Conservation (phyloP, 2,888 invertebrate species). For the Oligia strigilis region DNA sequence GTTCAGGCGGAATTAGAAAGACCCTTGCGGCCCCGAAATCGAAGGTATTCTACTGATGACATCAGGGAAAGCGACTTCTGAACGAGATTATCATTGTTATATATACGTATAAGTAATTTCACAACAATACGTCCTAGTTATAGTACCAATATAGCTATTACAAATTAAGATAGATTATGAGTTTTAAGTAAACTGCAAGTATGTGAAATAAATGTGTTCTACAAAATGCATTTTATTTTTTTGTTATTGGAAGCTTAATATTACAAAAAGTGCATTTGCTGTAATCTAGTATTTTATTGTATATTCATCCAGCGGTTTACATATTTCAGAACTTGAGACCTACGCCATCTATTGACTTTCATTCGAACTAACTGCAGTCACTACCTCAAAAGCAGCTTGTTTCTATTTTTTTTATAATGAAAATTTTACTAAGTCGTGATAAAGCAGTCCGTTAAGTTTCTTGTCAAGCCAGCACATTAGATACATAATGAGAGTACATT, state of each 20-base stretch:
- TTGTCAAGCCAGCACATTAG: background rate
- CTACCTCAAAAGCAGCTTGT: too few relatives aligned
- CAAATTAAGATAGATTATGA: conserved; percentile 36
- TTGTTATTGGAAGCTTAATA: background rate
- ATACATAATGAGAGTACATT: background rate
- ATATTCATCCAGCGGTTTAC: background rate
- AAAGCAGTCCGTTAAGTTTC: background rate
- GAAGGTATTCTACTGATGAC: conserved; percentile 82
- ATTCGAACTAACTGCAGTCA: background rate
- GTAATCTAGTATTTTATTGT: background rate
- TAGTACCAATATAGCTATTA: background rate
- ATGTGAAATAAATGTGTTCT: conserved; percentile 37
- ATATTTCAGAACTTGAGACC: background rate
- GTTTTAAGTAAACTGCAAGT: conserved; percentile 28
- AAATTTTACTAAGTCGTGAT: background rate
- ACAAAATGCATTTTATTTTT: background rate
- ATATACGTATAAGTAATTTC: conserved; percentile 19
- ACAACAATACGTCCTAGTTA: conserved; percentile 9
- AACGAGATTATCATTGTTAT: conserved; percentile 50
- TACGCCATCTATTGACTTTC: conserved; percentile 40
- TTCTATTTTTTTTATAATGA: too few relatives aligned
- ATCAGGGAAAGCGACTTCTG: conserved; percentile 88
- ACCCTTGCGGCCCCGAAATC: conserved; percentile 79
- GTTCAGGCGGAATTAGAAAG: conserved; percentile 80
- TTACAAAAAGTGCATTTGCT: background rate